Evolutionary conservation across 2,888 invertebrate species (phyloP).

Genomic region (Oscheius sp.): DNA sequence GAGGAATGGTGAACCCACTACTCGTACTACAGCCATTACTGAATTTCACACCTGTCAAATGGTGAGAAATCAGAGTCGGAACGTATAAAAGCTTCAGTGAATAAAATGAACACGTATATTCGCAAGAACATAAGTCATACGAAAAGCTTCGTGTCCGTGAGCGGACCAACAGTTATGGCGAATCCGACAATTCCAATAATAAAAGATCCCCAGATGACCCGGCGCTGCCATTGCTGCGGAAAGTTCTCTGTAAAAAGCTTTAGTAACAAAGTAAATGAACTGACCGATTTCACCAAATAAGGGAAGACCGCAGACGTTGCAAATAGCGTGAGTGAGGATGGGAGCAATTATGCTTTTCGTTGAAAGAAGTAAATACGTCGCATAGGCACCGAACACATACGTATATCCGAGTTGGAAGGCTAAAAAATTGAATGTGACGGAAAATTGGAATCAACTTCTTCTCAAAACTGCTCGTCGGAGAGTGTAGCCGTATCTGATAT

Average conservation of each 20-base stretch:
- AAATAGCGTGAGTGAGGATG: conserved; percentile 67
- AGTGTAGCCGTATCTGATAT: conserved; percentile 58
- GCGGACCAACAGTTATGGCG: neutral
- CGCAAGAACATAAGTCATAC: neutral
- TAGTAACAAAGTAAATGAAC: neutral
- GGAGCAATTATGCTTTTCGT: conserved; percentile 65
- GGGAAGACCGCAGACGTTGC: conserved; percentile 70
- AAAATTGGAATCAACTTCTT: conserved; percentile 47
- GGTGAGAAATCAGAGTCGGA: neutral
- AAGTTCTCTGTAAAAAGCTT: conserved; percentile 9
- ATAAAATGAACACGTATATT: too few relatives aligned
- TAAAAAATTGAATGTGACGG: conserved; percentile 40
- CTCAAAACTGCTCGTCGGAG: conserved; percentile 46
- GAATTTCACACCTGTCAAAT: too few relatives aligned
- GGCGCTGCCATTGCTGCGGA: neutral
- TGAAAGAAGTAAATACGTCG: conserved; percentile 65
- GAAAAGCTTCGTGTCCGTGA: conserved; percentile 15
- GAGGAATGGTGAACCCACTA: too few relatives aligned
- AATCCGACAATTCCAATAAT: conserved; percentile 20
- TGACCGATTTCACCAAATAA: conserved; percentile 58
- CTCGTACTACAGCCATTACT: too few relatives aligned
- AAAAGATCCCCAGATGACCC: conserved; percentile 9
- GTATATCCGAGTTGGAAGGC: conserved; percentile 72
- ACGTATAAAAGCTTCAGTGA: too few relatives aligned
- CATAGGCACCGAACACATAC: conserved; percentile 72